Evolutionary conservation across 2,888 invertebrate genomes (phyloP).

Genomic region (Callinectes sapidus): DNA sequence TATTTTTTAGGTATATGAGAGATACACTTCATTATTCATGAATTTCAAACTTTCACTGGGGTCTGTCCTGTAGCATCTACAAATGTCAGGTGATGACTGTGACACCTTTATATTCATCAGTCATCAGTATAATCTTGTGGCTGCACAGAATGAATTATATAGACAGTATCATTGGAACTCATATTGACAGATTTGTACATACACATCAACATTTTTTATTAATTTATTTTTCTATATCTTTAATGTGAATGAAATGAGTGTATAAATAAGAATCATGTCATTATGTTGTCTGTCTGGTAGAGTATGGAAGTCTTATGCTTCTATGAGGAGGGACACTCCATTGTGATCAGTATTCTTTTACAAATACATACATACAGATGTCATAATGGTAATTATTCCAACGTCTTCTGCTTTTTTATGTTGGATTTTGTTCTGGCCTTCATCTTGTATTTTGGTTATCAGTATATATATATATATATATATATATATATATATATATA

Average conservation of each 20-base stretch:
- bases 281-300: background rate
- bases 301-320: background rate
- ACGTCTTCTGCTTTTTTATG: background rate
- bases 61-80: too few species aligned
- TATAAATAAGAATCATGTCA: background rate
- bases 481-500: too few species aligned
- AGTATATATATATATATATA: too few species aligned
- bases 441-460: background rate
- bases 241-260: background rate
- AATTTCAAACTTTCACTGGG: too few species aligned
- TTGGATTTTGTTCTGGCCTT: background rate
- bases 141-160: background rate
- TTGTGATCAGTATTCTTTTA: background rate
- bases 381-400: conserved; percentile 8
- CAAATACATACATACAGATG: background rate
- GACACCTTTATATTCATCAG: background rate
- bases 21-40: too few species aligned
- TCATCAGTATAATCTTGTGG: background rate
- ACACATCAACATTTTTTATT: background rate
- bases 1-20: too few species aligned
- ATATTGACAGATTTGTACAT: background rate
- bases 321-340: background rate
- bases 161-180: background rate
- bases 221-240: background rate
- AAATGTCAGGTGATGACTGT: background rate